Conservation (phyloP, 1,140 invertebrate species). For the Himalopsyche phryganea region DNA sequence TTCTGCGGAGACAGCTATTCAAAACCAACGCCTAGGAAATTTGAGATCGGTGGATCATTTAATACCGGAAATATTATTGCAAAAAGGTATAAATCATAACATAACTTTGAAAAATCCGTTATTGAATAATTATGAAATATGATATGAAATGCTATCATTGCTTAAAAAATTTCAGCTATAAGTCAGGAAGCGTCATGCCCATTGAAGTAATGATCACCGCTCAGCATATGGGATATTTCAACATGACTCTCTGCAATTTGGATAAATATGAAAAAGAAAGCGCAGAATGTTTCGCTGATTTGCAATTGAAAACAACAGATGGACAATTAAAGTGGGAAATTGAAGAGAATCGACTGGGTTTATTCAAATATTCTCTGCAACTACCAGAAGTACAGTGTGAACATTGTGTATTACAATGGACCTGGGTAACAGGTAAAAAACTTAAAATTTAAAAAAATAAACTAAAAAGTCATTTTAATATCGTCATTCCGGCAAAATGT, state of each 20-base stretch:
- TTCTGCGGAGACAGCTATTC: constrained; percentile 57
- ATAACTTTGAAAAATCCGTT: no score
- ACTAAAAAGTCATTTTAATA: no score
- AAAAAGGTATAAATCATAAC: constrained; percentile 30
- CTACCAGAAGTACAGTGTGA: constrained; percentile 51
- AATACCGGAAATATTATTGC: constrained; percentile 58
- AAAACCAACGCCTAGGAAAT: constrained; percentile 51
- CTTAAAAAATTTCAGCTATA: constrained; percentile 34
- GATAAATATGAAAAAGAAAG: constrained; percentile 38
- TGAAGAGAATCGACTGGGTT: constrained; percentile 7
- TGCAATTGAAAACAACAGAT: constrained; percentile 43
- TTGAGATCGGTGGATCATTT: constrained; percentile 60
- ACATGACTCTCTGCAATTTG: constrained; percentile 52
- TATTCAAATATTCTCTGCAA: constrained; percentile 21
- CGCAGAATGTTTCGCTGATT: constrained; percentile 52
- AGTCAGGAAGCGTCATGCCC: constrained; percentile 36
- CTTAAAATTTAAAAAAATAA: no score
- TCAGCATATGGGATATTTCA: constrained; percentile 51
- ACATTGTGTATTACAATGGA: constrained; percentile 62
- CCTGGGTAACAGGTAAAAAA: constrained; percentile 48
- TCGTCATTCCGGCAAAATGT: no score
- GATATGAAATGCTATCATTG: constrained; percentile 9
- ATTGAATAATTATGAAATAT: no score
- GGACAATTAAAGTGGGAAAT: constrained; percentile 35
- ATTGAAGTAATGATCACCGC: constrained; percentile 45